These are phyloP conservation scores for Rhysida immarginata DNA, from an alignment of 1,140 invertebrate species.

Conservation along the genomic window DNA sequence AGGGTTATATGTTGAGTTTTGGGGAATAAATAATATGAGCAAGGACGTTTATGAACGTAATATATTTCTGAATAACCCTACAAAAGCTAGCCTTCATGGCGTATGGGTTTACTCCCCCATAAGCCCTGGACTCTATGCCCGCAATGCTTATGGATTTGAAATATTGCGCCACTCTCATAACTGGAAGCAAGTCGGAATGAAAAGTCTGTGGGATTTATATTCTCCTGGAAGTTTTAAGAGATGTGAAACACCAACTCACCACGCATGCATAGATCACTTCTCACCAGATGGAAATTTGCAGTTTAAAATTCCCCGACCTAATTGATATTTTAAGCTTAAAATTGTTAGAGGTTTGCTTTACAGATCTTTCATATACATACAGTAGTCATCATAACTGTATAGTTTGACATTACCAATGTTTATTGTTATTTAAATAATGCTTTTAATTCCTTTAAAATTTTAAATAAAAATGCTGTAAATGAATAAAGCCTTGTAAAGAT, in stretches of 20 bases:
- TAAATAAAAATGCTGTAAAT: too few relatives aligned
- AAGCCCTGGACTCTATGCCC: constrained; percentile 24
- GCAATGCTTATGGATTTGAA: constrained; percentile 22
- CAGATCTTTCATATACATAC: neutral
- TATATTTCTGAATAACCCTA: constrained; percentile 12
- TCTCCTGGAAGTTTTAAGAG: constrained; percentile 12
- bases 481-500: too few relatives aligned
- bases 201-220: neutral
- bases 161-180: constrained; percentile 19
- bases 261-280: constrained; percentile 2
- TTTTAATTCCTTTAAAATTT: too few relatives aligned
- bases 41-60: neutral
- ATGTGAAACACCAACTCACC: neutral
- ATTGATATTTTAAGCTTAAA: neutral
- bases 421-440: too few relatives aligned
- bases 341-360: neutral
- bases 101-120: constrained; percentile 20
- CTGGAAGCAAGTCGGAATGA: constrained; percentile 3
- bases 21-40: constrained; percentile 6
- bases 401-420: too few relatives aligned
- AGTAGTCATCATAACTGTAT: neutral
- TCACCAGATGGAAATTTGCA: constrained; percentile 4
- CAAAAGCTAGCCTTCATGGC: constrained; percentile 18
- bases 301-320: neutral
- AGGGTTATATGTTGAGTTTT: constrained; percentile 7